These are phyloP conservation scores for Trichopria drosophilae DNA, from an alignment of 2,888 invertebrate genomes.

Conservation along the genomic window DNA sequence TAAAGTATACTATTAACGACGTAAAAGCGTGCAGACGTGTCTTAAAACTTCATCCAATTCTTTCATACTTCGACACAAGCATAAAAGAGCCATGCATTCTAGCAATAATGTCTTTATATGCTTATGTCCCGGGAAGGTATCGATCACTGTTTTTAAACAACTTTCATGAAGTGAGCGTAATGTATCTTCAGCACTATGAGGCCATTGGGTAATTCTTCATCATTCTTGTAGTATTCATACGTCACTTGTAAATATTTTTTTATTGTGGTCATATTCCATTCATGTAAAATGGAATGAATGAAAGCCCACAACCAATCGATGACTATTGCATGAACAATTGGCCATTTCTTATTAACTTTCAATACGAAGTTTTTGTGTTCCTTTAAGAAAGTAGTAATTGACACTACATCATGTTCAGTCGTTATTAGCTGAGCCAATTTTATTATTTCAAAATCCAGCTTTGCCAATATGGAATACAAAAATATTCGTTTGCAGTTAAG, in stretches of 20 bases:
- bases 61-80: slow-evolving; percentile 20
- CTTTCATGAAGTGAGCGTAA: slow-evolving; percentile 31
- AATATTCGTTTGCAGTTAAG: slow-evolving; percentile 23
- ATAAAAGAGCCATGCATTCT: slow-evolving; percentile 29
- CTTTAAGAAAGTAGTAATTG: slow-evolving; percentile 21
- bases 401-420: slow-evolving; percentile 19
- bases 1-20: slow-evolving; percentile 44
- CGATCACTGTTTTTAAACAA: slow-evolving; percentile 19
- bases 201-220: background rate
- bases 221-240: slow-evolving; percentile 15
- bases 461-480: slow-evolving; percentile 21
- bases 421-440: slow-evolving; percentile 24
- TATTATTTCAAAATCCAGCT: slow-evolving; percentile 5
- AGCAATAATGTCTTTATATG: slow-evolving; percentile 23
- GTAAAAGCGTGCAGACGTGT: slow-evolving; percentile 23
- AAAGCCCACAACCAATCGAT: slow-evolving; percentile 25
- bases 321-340: slow-evolving; percentile 23
- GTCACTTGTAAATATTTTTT: slow-evolving; percentile 17
- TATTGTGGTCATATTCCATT: slow-evolving; percentile 19
- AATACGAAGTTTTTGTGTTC: slow-evolving; percentile 18
- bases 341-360: slow-evolving; percentile 14
- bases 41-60: slow-evolving; percentile 22
- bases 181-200: slow-evolving; percentile 26
- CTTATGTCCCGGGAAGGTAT: slow-evolving; percentile 13
- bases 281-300: slow-evolving; percentile 19